phyloP scores from a whole-genome alignment of 2,113 vertebrate genomes.

The Malaclemys terrapin region DNA sequence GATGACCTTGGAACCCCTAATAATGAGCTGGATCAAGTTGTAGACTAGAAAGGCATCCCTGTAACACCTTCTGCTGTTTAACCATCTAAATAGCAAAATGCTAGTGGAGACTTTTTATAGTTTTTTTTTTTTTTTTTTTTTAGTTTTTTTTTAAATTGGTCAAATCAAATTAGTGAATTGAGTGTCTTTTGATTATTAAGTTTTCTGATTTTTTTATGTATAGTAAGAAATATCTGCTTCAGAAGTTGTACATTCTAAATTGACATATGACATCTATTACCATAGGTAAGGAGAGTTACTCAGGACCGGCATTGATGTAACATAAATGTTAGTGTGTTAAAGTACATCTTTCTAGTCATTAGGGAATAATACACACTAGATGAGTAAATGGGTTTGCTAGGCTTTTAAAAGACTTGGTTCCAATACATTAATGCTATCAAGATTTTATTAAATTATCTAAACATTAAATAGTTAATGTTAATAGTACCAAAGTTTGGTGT shows the following conservation, averaged over 20 bases:
- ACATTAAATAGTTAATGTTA: not conserved
- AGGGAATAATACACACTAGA: not conserved
- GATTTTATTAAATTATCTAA: not conserved
- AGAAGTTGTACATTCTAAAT: not conserved
- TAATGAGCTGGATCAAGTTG: slow-evolving; percentile 18
- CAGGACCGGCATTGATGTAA: not conserved
- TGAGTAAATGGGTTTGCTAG: not conserved
- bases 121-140: accelerated
- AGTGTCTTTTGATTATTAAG: not conserved
- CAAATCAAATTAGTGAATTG: not conserved
- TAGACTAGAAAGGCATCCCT: not conserved
- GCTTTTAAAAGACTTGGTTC: not conserved
- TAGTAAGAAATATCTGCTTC: not conserved
- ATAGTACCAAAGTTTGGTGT: not conserved
- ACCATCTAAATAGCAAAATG: slow-evolving; percentile 1
- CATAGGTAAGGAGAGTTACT: not conserved
- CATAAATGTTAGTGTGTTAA: not conserved
- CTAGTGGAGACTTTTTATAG: not conserved
- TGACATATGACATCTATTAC: not conserved
- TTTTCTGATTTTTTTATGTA: not conserved
- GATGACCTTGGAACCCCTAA: slow-evolving; percentile 54
- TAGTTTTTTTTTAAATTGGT: not conserved
- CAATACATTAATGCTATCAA: not conserved
- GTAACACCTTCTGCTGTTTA: not conserved
- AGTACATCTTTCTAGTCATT: not conserved